phyloP scores from a whole-genome alignment of 1,140 invertebrate species.

The Formica exsecta region DNA sequence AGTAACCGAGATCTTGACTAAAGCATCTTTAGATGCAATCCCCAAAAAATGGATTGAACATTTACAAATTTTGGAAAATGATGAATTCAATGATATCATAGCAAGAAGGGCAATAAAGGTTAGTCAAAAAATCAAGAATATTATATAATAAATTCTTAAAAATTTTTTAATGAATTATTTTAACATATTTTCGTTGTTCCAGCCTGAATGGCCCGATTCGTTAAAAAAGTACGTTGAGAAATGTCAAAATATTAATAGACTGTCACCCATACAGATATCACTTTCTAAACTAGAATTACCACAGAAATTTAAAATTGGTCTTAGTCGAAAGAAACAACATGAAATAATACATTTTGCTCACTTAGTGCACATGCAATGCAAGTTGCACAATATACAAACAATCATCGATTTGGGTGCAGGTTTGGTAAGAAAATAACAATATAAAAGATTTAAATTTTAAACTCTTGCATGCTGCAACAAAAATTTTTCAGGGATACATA shows the following conservation, averaged over 20 bases:
- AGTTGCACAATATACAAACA: slow-evolving; percentile 85
- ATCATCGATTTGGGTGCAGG: slow-evolving; percentile 94
- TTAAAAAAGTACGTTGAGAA: slow-evolving; percentile 84
- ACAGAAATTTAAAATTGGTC: slow-evolving; percentile 80
- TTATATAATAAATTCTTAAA: slow-evolving; percentile 31
- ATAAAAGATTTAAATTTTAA: background rate
- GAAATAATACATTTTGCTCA: slow-evolving; percentile 89
- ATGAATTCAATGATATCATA: slow-evolving; percentile 86
- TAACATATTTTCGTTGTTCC: slow-evolving; percentile 65
- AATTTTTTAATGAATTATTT: slow-evolving; percentile 42
- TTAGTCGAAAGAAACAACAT: slow-evolving; percentile 90
- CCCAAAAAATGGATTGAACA: slow-evolving; percentile 86
- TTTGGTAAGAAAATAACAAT: slow-evolving; percentile 86
- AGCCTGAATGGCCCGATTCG: slow-evolving; percentile 82
- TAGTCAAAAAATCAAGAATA: slow-evolving; percentile 49
- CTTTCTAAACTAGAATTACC: slow-evolving; percentile 71
- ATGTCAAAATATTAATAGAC: slow-evolving; percentile 78
- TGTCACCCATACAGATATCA: slow-evolving; percentile 62
- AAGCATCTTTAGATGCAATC: slow-evolving; percentile 87
- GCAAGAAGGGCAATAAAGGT: slow-evolving; percentile 76
- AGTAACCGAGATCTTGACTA: slow-evolving; percentile 89
- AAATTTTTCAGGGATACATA: slow-evolving; percentile 90
- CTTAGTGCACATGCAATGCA: slow-evolving; percentile 88
- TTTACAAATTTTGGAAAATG: slow-evolving; percentile 83
- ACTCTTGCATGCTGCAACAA: background rate